Percentiles rank a stretch among this genome's conserved stretches.
Conservation (phyloP, 2,113 vertebrate species). For the Acanthisitta chloris region DNA sequence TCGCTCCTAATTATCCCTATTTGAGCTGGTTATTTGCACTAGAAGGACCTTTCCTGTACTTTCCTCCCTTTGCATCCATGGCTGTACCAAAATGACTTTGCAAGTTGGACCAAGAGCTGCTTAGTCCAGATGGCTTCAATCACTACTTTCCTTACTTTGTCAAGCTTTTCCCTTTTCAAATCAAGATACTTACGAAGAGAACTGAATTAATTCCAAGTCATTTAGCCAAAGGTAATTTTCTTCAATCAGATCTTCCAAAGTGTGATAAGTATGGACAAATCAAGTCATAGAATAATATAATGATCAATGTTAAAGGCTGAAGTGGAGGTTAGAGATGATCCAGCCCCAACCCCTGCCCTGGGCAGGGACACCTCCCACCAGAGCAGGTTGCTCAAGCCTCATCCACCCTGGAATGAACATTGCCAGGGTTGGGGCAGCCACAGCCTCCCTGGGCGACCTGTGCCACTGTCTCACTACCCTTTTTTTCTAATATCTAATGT, state of each 20-base stretch:
- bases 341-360: no score
- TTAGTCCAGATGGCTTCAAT: not conserved
- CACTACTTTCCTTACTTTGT: not conserved
- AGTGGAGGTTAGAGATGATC: no score
- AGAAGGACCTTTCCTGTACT: not conserved
- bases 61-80: not conserved
- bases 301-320: no score
- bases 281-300: no score
- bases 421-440: no score
- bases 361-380: no score
- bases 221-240: not conserved
- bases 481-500: no score
- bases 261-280: not conserved
- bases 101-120: not conserved
- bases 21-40: not conserved
- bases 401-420: no score
- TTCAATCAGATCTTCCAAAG: not conserved
- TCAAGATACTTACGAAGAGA: not conserved
- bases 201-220: not conserved
- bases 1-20: not conserved
- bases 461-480: no score
- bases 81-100: not conserved
- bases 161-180: not conserved
- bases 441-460: no score
- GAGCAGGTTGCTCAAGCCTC: no score